Percentiles rank a stretch among this genome's conserved stretches.
Evolutionary conservation across 1,140 invertebrate species (phyloP).

Genomic region (honey bee (Apis mellifera)): DNA sequence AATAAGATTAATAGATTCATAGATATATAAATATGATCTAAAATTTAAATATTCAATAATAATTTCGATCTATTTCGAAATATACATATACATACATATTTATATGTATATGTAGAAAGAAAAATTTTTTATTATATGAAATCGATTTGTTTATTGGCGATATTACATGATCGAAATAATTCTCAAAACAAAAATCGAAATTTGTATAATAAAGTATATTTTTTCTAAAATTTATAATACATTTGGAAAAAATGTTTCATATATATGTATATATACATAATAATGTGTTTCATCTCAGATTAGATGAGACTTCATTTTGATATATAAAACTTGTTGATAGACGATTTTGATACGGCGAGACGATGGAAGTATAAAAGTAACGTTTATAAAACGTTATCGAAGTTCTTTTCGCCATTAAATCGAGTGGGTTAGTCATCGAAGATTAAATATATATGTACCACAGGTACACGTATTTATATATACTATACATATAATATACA

Average conservation of each 20-base stretch:
- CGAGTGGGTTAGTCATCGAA: conserved; percentile 37
- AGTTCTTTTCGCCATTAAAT: conserved; percentile 46
- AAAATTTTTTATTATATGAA: background rate
- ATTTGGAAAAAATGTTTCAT: conserved; percentile 28
- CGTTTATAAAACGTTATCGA: conserved; percentile 45
- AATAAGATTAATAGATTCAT: background rate
- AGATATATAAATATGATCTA: background rate
- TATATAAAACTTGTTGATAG: conserved; percentile 15
- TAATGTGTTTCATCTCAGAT: background rate
- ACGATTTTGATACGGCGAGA: conserved; percentile 30
- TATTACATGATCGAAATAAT: background rate
- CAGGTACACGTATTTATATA: background rate
- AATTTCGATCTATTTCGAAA: background rate
- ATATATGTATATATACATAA: background rate
- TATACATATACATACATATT: background rate
- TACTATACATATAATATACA: background rate
- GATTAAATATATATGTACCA: conserved; percentile 11
- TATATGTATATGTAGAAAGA: background rate
- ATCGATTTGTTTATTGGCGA: background rate
- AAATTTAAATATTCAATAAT: background rate
- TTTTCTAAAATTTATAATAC: background rate
- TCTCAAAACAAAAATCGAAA: background rate
- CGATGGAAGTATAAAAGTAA: conserved; percentile 41
- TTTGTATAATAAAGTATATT: background rate
- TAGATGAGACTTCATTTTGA: background rate